Conservation (phyloP, 2,888 invertebrate species). For the Ceratothoa steindachneri region DNA sequence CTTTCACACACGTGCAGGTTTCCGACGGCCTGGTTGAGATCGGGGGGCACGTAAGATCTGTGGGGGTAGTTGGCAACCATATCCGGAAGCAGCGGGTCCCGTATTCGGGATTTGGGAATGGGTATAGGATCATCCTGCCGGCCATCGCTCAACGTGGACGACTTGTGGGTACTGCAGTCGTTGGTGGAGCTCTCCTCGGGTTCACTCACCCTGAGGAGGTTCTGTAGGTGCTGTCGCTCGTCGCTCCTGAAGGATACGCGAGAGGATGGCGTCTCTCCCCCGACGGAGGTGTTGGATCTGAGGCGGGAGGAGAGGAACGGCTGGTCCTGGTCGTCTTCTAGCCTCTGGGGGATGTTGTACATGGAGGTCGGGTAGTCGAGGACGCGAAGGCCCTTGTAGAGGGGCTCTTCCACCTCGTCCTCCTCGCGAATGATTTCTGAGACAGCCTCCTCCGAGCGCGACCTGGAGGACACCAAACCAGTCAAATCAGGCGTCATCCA, state of each 20-base stretch:
- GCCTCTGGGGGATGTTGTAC: constrained; percentile 40
- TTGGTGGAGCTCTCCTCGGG: background rate
- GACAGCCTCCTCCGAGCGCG: constrained; percentile 17
- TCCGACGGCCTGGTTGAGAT: constrained; percentile 26
- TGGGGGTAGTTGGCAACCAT: background rate
- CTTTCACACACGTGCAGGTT: constrained; percentile 30
- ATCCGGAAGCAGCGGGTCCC: background rate
- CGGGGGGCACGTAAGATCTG: background rate
- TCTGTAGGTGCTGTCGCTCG: background rate
- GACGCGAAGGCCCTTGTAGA: constrained; percentile 36
- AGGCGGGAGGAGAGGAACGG: background rate
- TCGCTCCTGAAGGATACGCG: background rate
- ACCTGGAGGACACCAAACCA: too few species aligned
- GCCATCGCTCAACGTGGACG: background rate
- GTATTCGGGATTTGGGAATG: background rate
- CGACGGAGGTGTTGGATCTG: background rate
- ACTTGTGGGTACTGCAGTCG: background rate
- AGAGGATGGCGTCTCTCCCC: background rate
- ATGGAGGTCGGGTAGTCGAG: constrained; percentile 44
- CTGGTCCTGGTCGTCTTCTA: background rate
- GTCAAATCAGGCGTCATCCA: too few species aligned
- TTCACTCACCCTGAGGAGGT: background rate
- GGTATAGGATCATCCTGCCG: background rate
- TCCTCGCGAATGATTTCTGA: constrained; percentile 13
- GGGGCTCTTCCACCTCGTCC: constrained; percentile 21